A percentile compares a stretch with the other conserved stretches of the same genome.
phyloP scores from a whole-genome alignment of 2,888 invertebrate genomes.

The Platycheirus rosarum region DNA sequence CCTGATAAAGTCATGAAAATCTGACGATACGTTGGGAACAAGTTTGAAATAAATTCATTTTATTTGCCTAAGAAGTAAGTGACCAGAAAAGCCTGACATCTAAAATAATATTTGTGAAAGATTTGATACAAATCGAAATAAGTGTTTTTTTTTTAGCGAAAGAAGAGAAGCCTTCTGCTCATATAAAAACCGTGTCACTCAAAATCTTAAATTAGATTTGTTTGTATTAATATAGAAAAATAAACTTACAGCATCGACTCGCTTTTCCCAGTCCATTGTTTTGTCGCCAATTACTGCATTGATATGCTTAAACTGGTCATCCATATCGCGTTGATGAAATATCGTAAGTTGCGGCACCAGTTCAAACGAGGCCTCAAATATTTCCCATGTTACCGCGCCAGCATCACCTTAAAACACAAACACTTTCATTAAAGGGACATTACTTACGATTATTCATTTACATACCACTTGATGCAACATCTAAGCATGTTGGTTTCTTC shows the following conservation, averaged over 20 bases:
- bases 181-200: too few species aligned
- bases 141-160: too few species aligned
- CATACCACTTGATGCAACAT: constrained; percentile 70
- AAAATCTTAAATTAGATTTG: too few species aligned
- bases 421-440: neutral
- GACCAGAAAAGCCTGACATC: too few species aligned
- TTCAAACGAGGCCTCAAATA: constrained; percentile 93
- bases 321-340: constrained; percentile 92
- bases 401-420: constrained; percentile 83
- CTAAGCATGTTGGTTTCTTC: constrained; percentile 78
- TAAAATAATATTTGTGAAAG: too few species aligned
- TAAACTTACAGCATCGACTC: constrained; percentile 93
- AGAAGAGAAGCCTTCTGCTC: too few species aligned
- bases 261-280: constrained; percentile 95
- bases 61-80: too few species aligned
- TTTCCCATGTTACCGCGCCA: constrained; percentile 94
- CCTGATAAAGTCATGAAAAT: too few species aligned
- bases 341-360: constrained; percentile 91
- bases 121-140: too few species aligned
- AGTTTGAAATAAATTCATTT: too few species aligned
- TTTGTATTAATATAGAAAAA: too few species aligned
- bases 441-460: neutral
- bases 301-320: constrained; percentile 90
- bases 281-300: constrained; percentile 90
- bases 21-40: too few species aligned